Conservation (phyloP, 2,113 vertebrate genomes). For the Pholis gunnellus region DNA sequence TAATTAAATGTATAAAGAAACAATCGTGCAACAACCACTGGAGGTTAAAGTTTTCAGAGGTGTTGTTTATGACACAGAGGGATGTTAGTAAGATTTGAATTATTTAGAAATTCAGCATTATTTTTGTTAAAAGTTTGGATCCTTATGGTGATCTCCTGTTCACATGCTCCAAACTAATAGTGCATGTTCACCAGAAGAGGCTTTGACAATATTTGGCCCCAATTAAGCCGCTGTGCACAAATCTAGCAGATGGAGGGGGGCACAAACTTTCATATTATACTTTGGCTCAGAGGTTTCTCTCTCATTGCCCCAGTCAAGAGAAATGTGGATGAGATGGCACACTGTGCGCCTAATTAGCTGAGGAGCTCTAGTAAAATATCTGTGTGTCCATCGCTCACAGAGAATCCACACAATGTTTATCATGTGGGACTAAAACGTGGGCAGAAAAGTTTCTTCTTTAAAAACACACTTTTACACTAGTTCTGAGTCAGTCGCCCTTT, state of each 20-base stretch:
- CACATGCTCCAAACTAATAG: conserved; percentile 46
- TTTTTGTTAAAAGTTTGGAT: conserved; percentile 63
- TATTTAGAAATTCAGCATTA: neutral
- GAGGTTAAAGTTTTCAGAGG: neutral
- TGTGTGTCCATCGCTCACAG: conserved; percentile 51
- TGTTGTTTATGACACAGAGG: neutral
- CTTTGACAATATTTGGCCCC: conserved; percentile 77
- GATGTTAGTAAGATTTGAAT: conserved; percentile 20
- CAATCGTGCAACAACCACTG: neutral
- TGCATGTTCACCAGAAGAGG: conserved; percentile 56
- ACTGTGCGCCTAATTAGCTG: conserved; percentile 67
- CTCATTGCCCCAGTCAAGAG: conserved; percentile 67
- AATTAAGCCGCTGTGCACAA: conserved; percentile 75
- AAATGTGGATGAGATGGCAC: conserved; percentile 71
- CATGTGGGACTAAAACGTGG: neutral
- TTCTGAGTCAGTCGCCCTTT: too few species aligned
- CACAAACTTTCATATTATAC: conserved; percentile 69
- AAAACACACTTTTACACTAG: neutral
- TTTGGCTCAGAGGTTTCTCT: conserved; percentile 74
- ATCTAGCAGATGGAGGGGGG: conserved; percentile 72
- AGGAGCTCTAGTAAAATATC: conserved; percentile 45
- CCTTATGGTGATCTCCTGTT: conserved; percentile 57
- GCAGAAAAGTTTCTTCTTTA: neutral
- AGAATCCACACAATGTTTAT: conserved; percentile 40
- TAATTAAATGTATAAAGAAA: neutral